These are phyloP conservation scores for Pocillopora damicornis DNA, from an alignment of 64 coral and sea anemone genomes.

Conservation along the genomic window DNA sequence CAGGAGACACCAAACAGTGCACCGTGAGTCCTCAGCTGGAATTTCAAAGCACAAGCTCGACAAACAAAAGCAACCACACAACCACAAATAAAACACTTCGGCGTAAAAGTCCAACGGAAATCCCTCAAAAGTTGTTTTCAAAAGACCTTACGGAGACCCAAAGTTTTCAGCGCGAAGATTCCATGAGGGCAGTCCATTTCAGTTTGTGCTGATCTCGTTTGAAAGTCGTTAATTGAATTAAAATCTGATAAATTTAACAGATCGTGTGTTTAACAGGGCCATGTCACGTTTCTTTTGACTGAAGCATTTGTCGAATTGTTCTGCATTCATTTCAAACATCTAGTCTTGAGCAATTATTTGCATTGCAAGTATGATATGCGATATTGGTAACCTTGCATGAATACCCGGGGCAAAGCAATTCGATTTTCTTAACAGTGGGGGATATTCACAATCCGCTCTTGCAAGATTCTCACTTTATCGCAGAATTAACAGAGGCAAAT, in stretches of 20 bases:
- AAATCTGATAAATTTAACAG: constrained; percentile 29
- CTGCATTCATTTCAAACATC: background rate
- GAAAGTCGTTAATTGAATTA: constrained; percentile 29
- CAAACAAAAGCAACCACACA: background rate
- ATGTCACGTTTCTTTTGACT: background rate
- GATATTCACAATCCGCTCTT: background rate
- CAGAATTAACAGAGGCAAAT: background rate
- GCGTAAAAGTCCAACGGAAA: constrained; percentile 17
- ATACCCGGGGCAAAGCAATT: background rate
- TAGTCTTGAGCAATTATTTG: background rate
- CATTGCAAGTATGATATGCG: background rate
- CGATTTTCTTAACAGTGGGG: constrained; percentile 15
- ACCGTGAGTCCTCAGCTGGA: background rate
- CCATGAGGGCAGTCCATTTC: background rate
- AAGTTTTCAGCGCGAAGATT: background rate
- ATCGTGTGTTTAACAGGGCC: background rate
- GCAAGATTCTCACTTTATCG: background rate
- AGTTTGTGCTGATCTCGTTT: constrained; percentile 7
- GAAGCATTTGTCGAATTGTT: background rate
- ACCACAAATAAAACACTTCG: constrained; percentile 39
- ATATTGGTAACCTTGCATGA: background rate
- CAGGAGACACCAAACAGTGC: background rate
- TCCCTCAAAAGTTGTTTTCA: constrained; percentile 22
- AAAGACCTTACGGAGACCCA: background rate
- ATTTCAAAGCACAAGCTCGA: background rate